Base-by-base conservation (phyloP, 2,113 vertebrate species). In the Clarias magur region DNA sequence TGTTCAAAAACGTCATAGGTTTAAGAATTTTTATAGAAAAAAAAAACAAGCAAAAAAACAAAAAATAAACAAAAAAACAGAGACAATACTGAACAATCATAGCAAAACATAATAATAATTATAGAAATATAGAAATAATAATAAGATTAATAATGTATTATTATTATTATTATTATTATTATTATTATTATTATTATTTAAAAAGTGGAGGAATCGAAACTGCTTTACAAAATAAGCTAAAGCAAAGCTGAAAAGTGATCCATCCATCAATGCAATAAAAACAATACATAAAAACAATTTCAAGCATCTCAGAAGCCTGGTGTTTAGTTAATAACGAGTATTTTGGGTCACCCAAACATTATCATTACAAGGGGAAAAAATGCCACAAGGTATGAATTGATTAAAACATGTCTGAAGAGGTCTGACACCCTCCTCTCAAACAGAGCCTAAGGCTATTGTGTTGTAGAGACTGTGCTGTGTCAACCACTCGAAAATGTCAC, bases 401-500 rank as follows among this genome's bases (percentile, higher is more conserved):
- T 93, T 93, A 91, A 88, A 92, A 92, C 89, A 81, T 90, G 91
- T 88, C 91, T 92, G 92, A 86, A 92, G 90, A 91, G 89, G 91
- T 91, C 90, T 70, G 30, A 80, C 76, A 48, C 27, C 30, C 87
- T 76, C 65, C 85, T 76, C 60, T 38, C 15, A 16, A 60, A 63
- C 86, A 83, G 59, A 65, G 76, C 90, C 76, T 80, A 1, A 83
- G 88, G 89, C 90, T 89, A 94, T 93, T 93, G 90, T 94, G 89
- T 90, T 75, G 81, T 60, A 81, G 72, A 84, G 85, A 92, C 89
- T 89, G 86, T 23, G 85, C 90, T 91, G 88, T 93, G 94, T 94
- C 93, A 94, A 91, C 91, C 92, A 93, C 91, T 93, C 72, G 88
- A 90, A 91, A 85, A 92, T 92, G 92, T 93, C 92, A 93, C 93